Evolutionary conservation across 2,113 vertebrate genomes (phyloP), one percentile per base, ranked within the genome.

Genomic region (Larimichthys crocea): DNA sequence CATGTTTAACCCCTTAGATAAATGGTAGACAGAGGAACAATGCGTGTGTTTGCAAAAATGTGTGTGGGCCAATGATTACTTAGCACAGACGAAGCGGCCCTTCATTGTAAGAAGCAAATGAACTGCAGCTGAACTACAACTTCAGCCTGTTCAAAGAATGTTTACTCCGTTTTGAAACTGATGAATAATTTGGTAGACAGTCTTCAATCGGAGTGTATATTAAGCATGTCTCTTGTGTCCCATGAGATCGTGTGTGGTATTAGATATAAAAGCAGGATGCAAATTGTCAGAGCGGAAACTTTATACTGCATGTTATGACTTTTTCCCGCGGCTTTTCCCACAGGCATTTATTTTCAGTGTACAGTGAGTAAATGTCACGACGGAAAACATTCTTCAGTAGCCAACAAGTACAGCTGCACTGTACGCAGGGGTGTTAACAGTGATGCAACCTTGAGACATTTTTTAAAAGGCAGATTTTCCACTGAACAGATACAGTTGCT

Each of bases 341-440:
- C 2, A 48, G 48, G 69, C 5, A 53, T 71, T 11, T 10, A 52
- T 71, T 80, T 83, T 74, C 56, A 69, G 1, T 48, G 53, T 40
- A 11, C 52, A 72, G 53, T 2, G 19, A 61, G 19, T 4, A 14
- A 55, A 55, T 48, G 57, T 52, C 74, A 59, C 0, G 1, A 64
- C 17, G 50, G 53, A 55, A 80, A 63, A 60, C 3, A 35, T 46
- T 59, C 61, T 46, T 50, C 74, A 60, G 57, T 14, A 60, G 81
- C 76, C 52, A 82, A 55, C 46, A 63, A 67, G 11, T 50, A 16
- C 84, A 88, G 80, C 85, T 76, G 74, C 40, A 24, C 26, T 31
- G 24, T 7, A 68, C 48, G 35, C 61, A 63, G 49, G 17, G 22
- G 12, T 31, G 59, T 57, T 72, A 64, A 62, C 0, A 29, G 24